Evolutionary conservation across 2,888 invertebrate species (phyloP).

Genomic region (Stenoptilia bipunctidactyla): DNA sequence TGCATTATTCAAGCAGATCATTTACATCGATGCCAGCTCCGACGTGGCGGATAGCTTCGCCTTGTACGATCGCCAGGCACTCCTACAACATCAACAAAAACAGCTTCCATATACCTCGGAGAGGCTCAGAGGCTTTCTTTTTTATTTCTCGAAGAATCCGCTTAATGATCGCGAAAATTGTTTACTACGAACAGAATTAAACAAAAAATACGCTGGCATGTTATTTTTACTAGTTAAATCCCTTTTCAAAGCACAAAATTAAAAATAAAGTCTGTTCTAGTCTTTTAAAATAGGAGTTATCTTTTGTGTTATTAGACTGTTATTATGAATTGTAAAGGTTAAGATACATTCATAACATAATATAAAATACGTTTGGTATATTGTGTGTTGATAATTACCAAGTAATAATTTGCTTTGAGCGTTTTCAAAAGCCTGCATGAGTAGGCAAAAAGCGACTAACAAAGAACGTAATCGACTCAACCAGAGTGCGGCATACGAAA

Average conservation of each 20-base stretch:
- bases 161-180: conserved; percentile 34
- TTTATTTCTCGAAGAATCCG: conserved; percentile 44
- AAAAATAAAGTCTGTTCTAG: no score
- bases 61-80: conserved; percentile 42
- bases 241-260: no score
- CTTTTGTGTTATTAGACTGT: not conserved
- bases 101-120: conserved; percentile 52
- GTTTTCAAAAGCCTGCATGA: conserved; percentile 1
- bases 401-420: conserved; percentile 4
- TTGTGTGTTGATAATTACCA: not conserved
- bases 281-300: no score
- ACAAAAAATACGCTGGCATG: no score
- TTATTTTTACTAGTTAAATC: no score
- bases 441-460: no score
- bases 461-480: not conserved
- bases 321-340: no score
- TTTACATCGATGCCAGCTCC: conserved; percentile 55
- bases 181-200: conserved; percentile 24
- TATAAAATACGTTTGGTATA: no score
- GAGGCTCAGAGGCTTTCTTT: conserved; percentile 35
- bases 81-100: conserved; percentile 47
- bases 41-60: conserved; percentile 52
- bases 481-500: no score
- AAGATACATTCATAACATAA: no score
- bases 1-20: conserved; percentile 67